phyloP scores from a whole-genome alignment of 1,140 invertebrate genomes.

The Diachasmimorpha longicaudata region DNA sequence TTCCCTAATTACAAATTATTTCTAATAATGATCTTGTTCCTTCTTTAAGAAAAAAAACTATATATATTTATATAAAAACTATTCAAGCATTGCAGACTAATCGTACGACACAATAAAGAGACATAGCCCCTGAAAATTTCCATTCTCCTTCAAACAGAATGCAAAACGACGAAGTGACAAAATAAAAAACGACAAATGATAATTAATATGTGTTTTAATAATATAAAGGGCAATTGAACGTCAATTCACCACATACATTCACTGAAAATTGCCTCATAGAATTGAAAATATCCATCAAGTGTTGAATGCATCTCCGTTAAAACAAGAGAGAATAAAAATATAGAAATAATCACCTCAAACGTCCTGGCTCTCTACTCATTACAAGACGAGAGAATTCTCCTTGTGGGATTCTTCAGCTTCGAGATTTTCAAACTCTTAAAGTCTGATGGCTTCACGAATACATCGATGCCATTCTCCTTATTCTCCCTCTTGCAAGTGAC shows the following conservation, averaged over 20 bases:
- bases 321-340: not conserved
- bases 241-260: no score
- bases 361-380: not conserved
- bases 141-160: not conserved
- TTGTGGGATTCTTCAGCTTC: not conserved
- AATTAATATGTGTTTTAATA: not conserved
- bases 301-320: constrained; percentile 19
- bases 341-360: no score
- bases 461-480: constrained; percentile 2
- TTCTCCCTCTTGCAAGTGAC: constrained; percentile 4
- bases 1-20: not conserved
- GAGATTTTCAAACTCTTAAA: not conserved
- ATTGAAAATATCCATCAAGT: not conserved
- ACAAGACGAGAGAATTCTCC: not conserved
- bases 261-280: no score
- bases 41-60: not conserved
- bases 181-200: not conserved
- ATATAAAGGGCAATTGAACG: not conserved
- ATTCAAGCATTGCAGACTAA: not conserved
- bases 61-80: not conserved
- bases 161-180: not conserved
- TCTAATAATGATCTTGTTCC: not conserved
- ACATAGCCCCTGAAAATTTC: not conserved
- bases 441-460: not conserved
- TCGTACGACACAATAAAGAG: not conserved